Conservation (phyloP, 23 tunicate species). For the Halocynthia roretzi region DNA sequence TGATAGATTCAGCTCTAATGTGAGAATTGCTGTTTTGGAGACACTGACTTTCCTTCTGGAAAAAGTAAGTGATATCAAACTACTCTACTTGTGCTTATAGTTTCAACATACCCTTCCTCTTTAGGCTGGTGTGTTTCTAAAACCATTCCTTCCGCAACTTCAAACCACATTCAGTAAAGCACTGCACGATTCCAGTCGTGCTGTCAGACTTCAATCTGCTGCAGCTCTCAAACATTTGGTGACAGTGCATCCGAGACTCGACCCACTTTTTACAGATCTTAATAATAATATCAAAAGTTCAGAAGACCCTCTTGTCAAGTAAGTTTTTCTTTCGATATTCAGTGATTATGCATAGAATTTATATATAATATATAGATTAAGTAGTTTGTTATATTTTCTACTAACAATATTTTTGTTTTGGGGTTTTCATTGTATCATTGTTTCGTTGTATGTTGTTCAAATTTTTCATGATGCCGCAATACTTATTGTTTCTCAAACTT, state of each 20-base stretch:
- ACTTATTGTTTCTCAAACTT: not conserved
- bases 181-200: constrained; percentile 58
- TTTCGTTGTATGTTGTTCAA: too few relatives aligned
- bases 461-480: not conserved
- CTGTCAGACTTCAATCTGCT: constrained; percentile 79
- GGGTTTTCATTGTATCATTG: too few relatives aligned
- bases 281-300: constrained; percentile 36
- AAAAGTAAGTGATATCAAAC: constrained; percentile 29
- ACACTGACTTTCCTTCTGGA: constrained; percentile 54
- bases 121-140: constrained; percentile 66
- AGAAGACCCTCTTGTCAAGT: constrained; percentile 57
- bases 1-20: constrained; percentile 79
- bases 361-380: too few relatives aligned
- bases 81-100: not conserved
- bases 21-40: constrained; percentile 70
- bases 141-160: constrained; percentile 94
- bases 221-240: constrained; percentile 68
- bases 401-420: too few relatives aligned
- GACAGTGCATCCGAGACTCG: constrained; percentile 63
- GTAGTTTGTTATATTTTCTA: too few relatives aligned
- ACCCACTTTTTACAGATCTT: constrained; percentile 78
- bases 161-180: constrained; percentile 97
- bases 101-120: not conserved
- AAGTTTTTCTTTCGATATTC: not conserved
- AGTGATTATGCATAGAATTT: too few relatives aligned